Base-by-base conservation (phyloP, 2,113 vertebrate genomes). In the Ovis canadensis region DNA sequence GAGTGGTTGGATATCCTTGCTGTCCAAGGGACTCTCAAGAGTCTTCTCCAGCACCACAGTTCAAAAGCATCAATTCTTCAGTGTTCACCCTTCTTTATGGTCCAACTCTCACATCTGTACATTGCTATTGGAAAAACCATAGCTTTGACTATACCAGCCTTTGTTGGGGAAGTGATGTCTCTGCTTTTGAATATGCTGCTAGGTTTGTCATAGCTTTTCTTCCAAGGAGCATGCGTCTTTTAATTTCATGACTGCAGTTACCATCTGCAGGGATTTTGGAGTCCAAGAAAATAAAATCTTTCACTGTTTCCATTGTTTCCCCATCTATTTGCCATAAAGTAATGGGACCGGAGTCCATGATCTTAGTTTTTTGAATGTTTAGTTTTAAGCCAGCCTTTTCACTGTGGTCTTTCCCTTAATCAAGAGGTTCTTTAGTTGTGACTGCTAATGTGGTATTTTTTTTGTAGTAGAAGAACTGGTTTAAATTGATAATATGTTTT, bases 401-500 rank as follows among this genome's bases (percentile, higher is more conserved):
- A 71, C n/a, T 3, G 0, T 71, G 64, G 19, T 36, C n/a, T 71
- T 71, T 23, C 19, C 64, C 64, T 71, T 36, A 71, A 71, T 71
- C 64, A 71, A 71, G n/a, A 71, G 64, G 4, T 36, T 71, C n/a
- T 71, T 71, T 36, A 6, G 64, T 71, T 71, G n/a, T 71, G n/a
- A 36, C 19, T 71, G 13, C 25, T 86, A 36, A 55, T 50, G 7
- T 33, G 57, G 86, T 60, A 11, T 9, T 62, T 96, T 64, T 62
- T 96, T 64, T 93, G 23, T 78, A 94, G 48, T 93, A 84, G 64
- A 92, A 90, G 55, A 94, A 94, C 91, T 86, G 52, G 2, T 88
- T 78, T 97, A 94, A 97, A 95, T 77, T 83, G 80, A 96, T 93
- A 96, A 92, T 93, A 17, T 29, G 48, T 78, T 98, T 91, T 81